Conservation (phyloP, 2,888 invertebrate species). For the Chydorus sphaericus region DNA sequence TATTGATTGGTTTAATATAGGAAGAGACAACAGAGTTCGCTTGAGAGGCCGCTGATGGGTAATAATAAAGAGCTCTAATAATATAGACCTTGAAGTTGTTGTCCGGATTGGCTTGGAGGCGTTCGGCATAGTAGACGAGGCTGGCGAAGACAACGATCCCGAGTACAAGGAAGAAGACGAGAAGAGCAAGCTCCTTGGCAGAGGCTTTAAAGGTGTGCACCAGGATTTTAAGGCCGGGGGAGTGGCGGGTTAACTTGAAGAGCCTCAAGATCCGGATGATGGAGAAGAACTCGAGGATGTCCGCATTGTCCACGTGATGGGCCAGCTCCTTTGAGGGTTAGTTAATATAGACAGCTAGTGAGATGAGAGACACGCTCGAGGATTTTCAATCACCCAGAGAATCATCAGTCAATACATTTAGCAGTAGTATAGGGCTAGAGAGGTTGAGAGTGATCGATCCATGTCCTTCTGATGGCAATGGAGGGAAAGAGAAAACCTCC, state of each 20-base stretch:
- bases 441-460: no score
- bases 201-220: slow-evolving; percentile 91
- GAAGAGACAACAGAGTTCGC: no score
- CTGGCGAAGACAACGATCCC: slow-evolving; percentile 94
- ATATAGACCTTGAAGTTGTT: slow-evolving; percentile 83
- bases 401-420: no score
- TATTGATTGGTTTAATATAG: neutral
- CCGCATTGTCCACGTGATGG: slow-evolving; percentile 42
- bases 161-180: slow-evolving; percentile 86
- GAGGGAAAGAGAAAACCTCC: no score
- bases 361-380: no score
- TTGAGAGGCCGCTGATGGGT: no score
- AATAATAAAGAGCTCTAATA: no score
- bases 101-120: slow-evolving; percentile 77
- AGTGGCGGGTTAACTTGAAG: slow-evolving; percentile 88
- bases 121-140: slow-evolving; percentile 86
- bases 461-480: no score
- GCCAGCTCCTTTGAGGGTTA: slow-evolving; percentile 37
- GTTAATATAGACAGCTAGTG: slow-evolving; percentile 83
- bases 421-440: no score
- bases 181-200: slow-evolving; percentile 75
- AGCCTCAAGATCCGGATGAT: slow-evolving; percentile 83
- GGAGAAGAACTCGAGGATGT: slow-evolving; percentile 82
- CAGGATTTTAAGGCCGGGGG: slow-evolving; percentile 82
- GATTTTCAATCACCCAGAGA: no score